These are phyloP conservation scores for Crioceris asparagi DNA, from an alignment of 2,888 invertebrate species.

Conservation along the genomic window DNA sequence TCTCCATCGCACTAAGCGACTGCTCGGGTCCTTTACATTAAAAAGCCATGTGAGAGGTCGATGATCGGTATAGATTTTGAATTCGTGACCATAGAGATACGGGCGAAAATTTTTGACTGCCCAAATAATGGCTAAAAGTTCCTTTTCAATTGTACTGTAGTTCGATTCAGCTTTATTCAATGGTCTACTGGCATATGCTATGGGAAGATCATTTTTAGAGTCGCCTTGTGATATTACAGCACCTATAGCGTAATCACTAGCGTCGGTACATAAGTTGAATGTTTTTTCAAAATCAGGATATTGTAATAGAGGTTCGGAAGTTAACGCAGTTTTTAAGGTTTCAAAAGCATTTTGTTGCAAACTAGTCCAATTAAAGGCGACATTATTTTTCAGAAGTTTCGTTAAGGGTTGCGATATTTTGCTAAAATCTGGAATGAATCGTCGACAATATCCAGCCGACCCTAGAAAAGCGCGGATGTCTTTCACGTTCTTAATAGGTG, in stretches of 20 bases:
- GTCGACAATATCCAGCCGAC: constrained; percentile 15
- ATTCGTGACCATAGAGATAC: constrained; percentile 31
- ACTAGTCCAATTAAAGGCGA: constrained; percentile 11
- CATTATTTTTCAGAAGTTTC: constrained; percentile 14
- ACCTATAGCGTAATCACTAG: constrained; percentile 23
- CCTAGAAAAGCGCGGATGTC: constrained; percentile 25
- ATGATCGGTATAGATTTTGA: constrained; percentile 31
- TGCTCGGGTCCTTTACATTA: constrained; percentile 24
- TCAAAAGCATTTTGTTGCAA: constrained; percentile 17
- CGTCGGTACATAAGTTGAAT: constrained; percentile 30
- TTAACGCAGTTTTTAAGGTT: constrained; percentile 14
- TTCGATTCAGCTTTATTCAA: constrained; percentile 28
- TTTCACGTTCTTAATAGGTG: constrained; percentile 23
- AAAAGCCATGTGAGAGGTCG: constrained; percentile 29
- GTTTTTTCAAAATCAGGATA: constrained; percentile 25
- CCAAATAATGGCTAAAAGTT: constrained; percentile 32
- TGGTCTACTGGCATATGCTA: constrained; percentile 30
- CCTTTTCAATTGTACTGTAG: constrained; percentile 31
- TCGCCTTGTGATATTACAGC: constrained; percentile 22
- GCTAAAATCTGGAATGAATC: constrained; percentile 15
- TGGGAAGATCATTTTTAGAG: constrained; percentile 25
- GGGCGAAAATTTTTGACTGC: constrained; percentile 29
- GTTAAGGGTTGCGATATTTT: constrained; percentile 15
- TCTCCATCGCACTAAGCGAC: constrained; percentile 26
- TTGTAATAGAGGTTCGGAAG: constrained; percentile 16